A percentile compares a stretch with the other conserved stretches of the same genome.
phyloP scores from a whole-genome alignment of 2,797 vertebrate species.

The Spatula clypeata region DNA sequence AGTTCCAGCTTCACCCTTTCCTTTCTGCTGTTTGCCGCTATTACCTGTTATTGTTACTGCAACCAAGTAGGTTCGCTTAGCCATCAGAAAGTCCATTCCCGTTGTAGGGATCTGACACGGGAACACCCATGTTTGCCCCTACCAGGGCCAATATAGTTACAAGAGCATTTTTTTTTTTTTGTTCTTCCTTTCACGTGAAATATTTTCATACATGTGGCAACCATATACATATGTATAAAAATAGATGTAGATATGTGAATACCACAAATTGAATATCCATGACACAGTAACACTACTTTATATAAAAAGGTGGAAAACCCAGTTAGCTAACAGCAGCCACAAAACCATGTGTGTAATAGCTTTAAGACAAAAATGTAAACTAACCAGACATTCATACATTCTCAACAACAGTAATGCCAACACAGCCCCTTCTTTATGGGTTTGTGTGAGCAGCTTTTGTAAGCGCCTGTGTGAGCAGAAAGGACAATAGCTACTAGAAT shows the following conservation, averaged over 20 bases:
- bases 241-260: not conserved
- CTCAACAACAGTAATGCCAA: not conserved
- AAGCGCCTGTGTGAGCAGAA: not conserved
- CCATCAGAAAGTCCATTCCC: not conserved
- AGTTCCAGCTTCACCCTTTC: not conserved
- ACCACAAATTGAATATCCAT: not conserved
- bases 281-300: not conserved
- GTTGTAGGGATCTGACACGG: not conserved
- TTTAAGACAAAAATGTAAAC: not conserved
- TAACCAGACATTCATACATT: not conserved
- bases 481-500: not conserved
- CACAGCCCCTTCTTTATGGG: not conserved
- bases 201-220: not conserved
- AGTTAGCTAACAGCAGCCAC: not conserved
- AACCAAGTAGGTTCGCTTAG: not conserved
- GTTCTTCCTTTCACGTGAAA: not conserved
- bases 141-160: not conserved
- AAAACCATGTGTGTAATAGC: not conserved
- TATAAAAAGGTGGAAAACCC: not conserved
- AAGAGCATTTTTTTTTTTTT: not conserved
- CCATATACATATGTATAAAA: not conserved
- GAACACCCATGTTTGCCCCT: not conserved
- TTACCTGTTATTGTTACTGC: not conserved
- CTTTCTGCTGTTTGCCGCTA: not conserved
- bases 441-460: not conserved